Evolutionary conservation across 2,888 invertebrate genomes (phyloP), one percentile per base, ranked within the genome.

Genomic region (Acanthococcus lagerstroemiae): DNA sequence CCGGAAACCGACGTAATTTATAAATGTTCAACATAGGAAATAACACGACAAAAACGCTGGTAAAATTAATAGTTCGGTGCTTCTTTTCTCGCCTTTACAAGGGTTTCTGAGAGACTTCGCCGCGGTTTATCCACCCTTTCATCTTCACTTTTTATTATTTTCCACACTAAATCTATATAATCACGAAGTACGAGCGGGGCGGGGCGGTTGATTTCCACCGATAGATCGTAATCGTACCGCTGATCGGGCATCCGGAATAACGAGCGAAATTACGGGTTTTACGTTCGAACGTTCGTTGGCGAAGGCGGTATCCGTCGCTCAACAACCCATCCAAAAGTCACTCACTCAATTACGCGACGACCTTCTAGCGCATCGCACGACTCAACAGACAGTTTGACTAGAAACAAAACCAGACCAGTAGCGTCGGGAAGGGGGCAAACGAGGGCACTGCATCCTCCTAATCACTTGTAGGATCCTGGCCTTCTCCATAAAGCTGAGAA

Each of bases 1-100:
- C 58, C 37, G 58, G 58, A 58, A 58, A 44, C 58, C 58, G 58
- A 46, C 26, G 58, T 46, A 58, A 58, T 58, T 58, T 58, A 58
- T 58, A 58, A 58, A 58, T 46, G 58, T 58, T 46, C 45, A 26
- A 45, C 58, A 44, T 58, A 22, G 58, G 58, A 58, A 58, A 58
- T 58, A 58, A 45, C 44, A 58, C 45, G 45, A 45, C 44, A 58
- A 45, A 46, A 58, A 58, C 45, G 21, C 12, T 24, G 15, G 44
- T 58, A 58, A 58, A 58, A 58, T 58, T 58, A 58, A 58, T 58
- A 46, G 58, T 58, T 56, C 7, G 58, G 44, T 44, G 58, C 46
- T 58, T 58, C 58, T 58, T 58, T 58, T 58, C 45, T 45, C 58
- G 58, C 58, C 58, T 58, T 26, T 44, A 46, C 44, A 26, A 58